Percentiles rank a stretch among this genome's conserved stretches.
These are phyloP conservation scores for Hiodon tergisus DNA, from an alignment of 2,113 vertebrate genomes.

Conservation along the genomic window DNA sequence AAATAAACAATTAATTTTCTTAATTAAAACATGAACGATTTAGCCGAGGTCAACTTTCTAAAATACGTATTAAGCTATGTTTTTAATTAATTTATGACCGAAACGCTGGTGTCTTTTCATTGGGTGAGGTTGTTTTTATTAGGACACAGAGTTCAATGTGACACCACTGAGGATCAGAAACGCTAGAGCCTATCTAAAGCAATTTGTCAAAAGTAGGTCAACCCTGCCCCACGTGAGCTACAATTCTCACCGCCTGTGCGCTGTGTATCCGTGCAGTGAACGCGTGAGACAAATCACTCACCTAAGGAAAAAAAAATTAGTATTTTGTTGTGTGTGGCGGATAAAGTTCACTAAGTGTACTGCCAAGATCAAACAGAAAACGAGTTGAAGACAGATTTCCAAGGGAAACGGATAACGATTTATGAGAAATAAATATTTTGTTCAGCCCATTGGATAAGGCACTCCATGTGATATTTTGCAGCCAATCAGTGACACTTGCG, in stretches of 20 bases:
- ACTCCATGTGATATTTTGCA: neutral
- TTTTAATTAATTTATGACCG: neutral
- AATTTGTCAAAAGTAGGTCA: conserved; percentile 66
- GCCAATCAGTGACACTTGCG: neutral
- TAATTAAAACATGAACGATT: too few relatives aligned
- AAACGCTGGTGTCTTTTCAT: neutral
- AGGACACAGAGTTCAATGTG: conserved; percentile 57
- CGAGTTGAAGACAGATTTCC: neutral
- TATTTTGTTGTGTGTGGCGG: neutral
- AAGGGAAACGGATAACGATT: neutral
- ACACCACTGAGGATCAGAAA: conserved; percentile 20
- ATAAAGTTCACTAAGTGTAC: neutral
- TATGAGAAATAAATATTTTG: neutral
- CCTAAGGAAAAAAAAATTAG: neutral
- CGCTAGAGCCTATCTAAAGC: conserved; percentile 19
- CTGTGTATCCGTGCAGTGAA: conserved; percentile 13
- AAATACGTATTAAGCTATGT: too few relatives aligned
- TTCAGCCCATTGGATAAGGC: neutral
- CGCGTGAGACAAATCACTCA: conserved; percentile 16
- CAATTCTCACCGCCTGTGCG: conserved; percentile 23
- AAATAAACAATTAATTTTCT: too few relatives aligned
- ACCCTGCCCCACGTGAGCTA: conserved; percentile 49
- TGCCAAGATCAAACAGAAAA: neutral
- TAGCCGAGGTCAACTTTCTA: too few relatives aligned
- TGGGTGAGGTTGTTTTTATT: conserved; percentile 29